phyloP scores from a whole-genome alignment of 2,797 vertebrate species.

The Simalia tracyae region DNA sequence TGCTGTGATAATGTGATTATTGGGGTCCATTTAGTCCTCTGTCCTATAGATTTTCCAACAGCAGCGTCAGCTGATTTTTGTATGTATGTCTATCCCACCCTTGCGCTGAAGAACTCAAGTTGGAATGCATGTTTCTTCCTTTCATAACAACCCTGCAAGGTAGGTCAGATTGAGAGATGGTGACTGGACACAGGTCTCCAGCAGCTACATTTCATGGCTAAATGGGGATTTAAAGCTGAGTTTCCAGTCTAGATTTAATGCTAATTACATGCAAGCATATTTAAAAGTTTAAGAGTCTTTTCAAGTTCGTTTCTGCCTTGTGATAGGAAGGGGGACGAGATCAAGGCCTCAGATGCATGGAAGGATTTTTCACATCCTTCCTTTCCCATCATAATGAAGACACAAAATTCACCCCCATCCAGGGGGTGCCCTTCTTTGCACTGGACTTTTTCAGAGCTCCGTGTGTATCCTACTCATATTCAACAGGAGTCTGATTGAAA shows the following conservation, averaged over 20 bases:
- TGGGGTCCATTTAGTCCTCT: slow-evolving; percentile 37
- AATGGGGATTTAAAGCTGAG: neutral
- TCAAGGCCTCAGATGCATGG: neutral
- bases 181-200: neutral
- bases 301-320: neutral
- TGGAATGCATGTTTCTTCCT: neutral
- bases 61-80: neutral
- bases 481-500: too few relatives aligned
- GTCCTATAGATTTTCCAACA: slow-evolving; percentile 35
- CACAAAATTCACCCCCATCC: neutral
- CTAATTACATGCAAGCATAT: neutral
- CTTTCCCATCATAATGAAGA: neutral
- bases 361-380: neutral
- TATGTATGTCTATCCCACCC: neutral
- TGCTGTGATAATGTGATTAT: neutral
- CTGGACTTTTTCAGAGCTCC: too few relatives aligned
- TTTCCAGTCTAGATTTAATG: neutral
- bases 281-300: neutral
- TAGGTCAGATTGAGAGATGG: neutral
- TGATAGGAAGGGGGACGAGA: neutral
- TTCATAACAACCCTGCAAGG: neutral
- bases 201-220: neutral
- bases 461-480: too few relatives aligned
- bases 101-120: too few relatives aligned
- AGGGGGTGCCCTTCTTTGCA: neutral